Percentiles rank a stretch among this genome's conserved stretches.
phyloP scores from a whole-genome alignment of 2,888 invertebrate genomes.

The Lochmaea capreae region DNA sequence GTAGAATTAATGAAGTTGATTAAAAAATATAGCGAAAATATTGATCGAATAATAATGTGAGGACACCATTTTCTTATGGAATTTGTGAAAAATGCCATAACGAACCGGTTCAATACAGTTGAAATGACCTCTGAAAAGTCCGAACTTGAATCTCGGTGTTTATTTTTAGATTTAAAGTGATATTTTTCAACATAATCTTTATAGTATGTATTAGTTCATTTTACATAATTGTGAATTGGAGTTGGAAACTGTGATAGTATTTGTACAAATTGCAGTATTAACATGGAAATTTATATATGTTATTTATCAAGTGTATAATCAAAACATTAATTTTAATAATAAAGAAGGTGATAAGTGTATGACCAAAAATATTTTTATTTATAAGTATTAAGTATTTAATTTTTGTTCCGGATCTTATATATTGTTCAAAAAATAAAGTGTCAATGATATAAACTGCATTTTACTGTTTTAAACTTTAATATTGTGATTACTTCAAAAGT shows the following conservation, averaged over 20 bases:
- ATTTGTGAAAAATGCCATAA: too few relatives aligned
- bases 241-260: constrained; percentile 12
- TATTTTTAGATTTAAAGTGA: too few relatives aligned
- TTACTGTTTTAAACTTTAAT: background rate
- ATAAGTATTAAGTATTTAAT: too few relatives aligned
- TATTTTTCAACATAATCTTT: too few relatives aligned
- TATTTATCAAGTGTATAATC: too few relatives aligned
- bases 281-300: background rate
- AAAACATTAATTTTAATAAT: background rate
- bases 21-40: constrained; percentile 42
- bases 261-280: constrained; percentile 14
- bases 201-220: background rate
- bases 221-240: background rate
- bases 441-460: background rate
- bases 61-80: too few relatives aligned
- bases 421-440: background rate
- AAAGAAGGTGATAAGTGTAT: too few relatives aligned
- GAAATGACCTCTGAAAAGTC: background rate
- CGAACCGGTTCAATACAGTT: too few relatives aligned
- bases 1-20: constrained; percentile 75
- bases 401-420: background rate
- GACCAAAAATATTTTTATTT: too few relatives aligned
- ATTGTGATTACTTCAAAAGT: background rate
- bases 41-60: background rate
- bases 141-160: background rate